Evolutionary conservation across 2,797 vertebrate species (phyloP).

Genomic region (Sebastes cheni): DNA sequence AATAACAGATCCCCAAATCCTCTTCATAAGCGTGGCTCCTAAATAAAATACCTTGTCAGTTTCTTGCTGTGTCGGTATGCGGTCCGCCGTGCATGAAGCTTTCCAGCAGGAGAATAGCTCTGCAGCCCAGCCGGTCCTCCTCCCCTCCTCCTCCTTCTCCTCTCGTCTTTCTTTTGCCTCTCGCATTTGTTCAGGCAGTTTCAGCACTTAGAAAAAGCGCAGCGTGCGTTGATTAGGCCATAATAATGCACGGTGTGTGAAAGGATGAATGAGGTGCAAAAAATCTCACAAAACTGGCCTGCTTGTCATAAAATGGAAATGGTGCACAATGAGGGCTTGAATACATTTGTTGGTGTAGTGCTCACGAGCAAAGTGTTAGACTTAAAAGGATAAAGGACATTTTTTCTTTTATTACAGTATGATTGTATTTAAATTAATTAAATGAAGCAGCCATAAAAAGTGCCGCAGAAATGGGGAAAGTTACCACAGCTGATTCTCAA

Average conservation of each 20-base stretch:
- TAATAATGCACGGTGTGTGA: conserved; percentile 69
- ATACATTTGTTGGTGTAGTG: not conserved
- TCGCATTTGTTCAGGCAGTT: conserved; percentile 68
- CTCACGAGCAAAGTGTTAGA: not conserved
- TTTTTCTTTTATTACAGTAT: not conserved
- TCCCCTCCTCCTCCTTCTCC: not conserved
- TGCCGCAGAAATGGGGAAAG: not conserved
- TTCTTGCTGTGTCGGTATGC: conserved; percentile 74
- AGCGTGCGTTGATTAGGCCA: conserved; percentile 74
- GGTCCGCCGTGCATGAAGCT: conserved; percentile 54
- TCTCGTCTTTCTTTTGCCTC: conserved; percentile 56
- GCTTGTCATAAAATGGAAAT: conserved; percentile 46
- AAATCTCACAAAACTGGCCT: conserved; percentile 50
- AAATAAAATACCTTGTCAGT: conserved; percentile 41
- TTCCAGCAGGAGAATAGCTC: conserved; percentile 63
- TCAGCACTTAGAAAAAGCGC: conserved; percentile 66
- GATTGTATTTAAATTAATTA: not conserved
- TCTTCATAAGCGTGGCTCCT: not conserved
- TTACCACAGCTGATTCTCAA: conserved; percentile 7
- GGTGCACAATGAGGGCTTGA: conserved; percentile 8
- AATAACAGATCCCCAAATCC: not conserved
- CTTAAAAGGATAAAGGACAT: not conserved
- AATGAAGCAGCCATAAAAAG: not conserved
- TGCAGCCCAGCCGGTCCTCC: conserved; percentile 35
- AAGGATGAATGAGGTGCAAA: conserved; percentile 69